A percentile compares a stretch with the other conserved stretches of the same genome.
These are phyloP conservation scores for Poecilia picta DNA, from an alignment of 2,797 vertebrate species.

Conservation along the genomic window DNA sequence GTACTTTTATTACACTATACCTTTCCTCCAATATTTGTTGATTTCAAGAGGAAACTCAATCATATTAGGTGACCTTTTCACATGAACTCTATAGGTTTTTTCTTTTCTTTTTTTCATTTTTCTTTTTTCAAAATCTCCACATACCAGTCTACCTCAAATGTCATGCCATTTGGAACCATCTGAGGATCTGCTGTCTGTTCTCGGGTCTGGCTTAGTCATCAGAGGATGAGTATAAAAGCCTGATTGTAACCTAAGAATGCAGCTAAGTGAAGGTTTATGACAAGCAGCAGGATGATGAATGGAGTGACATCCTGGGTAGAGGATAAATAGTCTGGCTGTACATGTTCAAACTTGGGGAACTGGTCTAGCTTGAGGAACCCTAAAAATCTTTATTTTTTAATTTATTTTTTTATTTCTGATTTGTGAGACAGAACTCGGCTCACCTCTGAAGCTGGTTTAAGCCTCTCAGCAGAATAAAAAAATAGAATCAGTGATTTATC, in stretches of 20 bases:
- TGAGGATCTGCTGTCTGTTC: conserved; percentile 63
- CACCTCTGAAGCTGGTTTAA: conserved; percentile 14
- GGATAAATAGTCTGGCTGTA: conserved; percentile 61
- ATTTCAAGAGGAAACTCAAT: conserved; percentile 24
- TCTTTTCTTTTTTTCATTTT: neutral
- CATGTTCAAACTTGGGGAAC: conserved; percentile 62
- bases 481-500: neutral
- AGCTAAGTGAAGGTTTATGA: conserved; percentile 50
- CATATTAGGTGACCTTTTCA: conserved; percentile 13
- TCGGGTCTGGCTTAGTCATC: conserved; percentile 75
- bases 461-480: neutral
- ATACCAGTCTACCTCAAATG: conserved; percentile 38
- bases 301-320: conserved; percentile 69
- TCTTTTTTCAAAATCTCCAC: conserved; percentile 19
- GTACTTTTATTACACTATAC: conserved; percentile 4
- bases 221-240: conserved; percentile 71
- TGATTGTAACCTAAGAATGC: conserved; percentile 75
- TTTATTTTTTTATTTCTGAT: neutral
- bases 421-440: conserved; percentile 14
- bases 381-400: neutral
- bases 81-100: conserved; percentile 15
- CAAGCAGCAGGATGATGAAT: conserved; percentile 72
- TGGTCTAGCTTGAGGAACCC: conserved; percentile 41
- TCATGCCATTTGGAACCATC: conserved; percentile 36
- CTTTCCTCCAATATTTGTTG: conserved; percentile 21